Percentiles rank a stretch among this genome's conserved stretches.
Evolutionary conservation across 2,888 invertebrate genomes (phyloP).

Genomic region (Drosophila setosimentum): DNA sequence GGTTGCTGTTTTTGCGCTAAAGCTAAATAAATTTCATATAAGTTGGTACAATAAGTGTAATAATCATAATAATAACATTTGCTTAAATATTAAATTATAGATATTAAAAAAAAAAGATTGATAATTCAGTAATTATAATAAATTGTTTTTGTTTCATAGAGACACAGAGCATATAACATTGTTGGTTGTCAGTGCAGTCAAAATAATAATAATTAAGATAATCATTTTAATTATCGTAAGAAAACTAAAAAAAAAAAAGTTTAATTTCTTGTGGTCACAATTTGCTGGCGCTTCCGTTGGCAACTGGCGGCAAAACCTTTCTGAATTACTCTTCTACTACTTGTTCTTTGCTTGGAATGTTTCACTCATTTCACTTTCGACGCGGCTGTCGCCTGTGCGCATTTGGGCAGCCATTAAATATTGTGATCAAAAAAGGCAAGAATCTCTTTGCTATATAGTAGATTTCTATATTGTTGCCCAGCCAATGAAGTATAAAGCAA

Average conservation of each 20-base stretch:
- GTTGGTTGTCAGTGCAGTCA: constrained; percentile 44
- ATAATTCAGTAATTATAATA: constrained; percentile 44
- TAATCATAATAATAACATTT: constrained; percentile 75
- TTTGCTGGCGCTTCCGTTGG: neutral
- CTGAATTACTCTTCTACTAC: constrained; percentile 4
- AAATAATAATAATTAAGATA: constrained; percentile 29
- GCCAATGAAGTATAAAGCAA: constrained; percentile 56
- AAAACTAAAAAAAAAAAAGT: constrained; percentile 2
- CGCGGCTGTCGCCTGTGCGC: constrained; percentile 40
- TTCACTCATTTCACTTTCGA: constrained; percentile 45
- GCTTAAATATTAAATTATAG: constrained; percentile 64
- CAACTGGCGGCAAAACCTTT: constrained; percentile 12
- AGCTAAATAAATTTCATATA: constrained; percentile 79
- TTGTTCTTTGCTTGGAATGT: constrained; percentile 52
- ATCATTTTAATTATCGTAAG: constrained; percentile 8
- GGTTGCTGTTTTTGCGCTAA: constrained; percentile 68
- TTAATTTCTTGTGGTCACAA: constrained; percentile 17
- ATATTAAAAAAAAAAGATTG: constrained; percentile 53
- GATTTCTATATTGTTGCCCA: constrained; percentile 14
- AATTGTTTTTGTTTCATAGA: constrained; percentile 60
- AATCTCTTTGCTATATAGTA: constrained; percentile 6
- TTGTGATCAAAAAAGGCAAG: constrained; percentile 18
- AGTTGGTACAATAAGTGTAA: constrained; percentile 69
- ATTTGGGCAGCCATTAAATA: constrained; percentile 32
- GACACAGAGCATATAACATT: constrained; percentile 57